Conservation (phyloP, 2,113 vertebrate species). For the Grus americana region DNA sequence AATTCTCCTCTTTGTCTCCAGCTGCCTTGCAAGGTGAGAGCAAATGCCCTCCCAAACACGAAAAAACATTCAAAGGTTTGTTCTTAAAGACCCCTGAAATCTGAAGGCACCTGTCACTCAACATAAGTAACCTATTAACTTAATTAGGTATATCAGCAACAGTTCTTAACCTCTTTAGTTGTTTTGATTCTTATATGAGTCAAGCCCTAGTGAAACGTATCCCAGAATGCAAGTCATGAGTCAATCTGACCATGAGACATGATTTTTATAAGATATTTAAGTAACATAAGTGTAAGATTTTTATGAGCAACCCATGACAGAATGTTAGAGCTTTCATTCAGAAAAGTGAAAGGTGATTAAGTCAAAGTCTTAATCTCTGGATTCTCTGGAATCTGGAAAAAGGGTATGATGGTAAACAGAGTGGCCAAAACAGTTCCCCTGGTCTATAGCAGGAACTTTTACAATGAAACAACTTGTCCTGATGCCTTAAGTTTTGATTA, state of each 20-base stretch:
- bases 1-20: neutral
- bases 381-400: neutral
- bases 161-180: neutral
- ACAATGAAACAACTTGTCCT: neutral
- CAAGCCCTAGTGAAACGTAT: neutral
- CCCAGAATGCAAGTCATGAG: neutral
- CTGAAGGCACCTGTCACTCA: neutral
- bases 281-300: neutral
- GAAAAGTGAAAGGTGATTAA: neutral
- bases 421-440: neutral
- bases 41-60: neutral
- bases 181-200: neutral
- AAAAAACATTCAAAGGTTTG: neutral
- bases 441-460: neutral
- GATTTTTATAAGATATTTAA: neutral
- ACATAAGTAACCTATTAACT: neutral
- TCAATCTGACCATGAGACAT: rapidly evolving
- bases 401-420: neutral
- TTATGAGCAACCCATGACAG: neutral
- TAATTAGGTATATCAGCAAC: neutral
- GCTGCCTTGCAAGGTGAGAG: neutral
- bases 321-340: neutral
- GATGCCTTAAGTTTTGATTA: neutral
- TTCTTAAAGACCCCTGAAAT: neutral
- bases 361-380: neutral